Percentiles rank a stretch among this genome's conserved stretches.
These are phyloP conservation scores for Toxostoma redivivum DNA, from an alignment of 2,113 vertebrate species.

Conservation along the genomic window DNA sequence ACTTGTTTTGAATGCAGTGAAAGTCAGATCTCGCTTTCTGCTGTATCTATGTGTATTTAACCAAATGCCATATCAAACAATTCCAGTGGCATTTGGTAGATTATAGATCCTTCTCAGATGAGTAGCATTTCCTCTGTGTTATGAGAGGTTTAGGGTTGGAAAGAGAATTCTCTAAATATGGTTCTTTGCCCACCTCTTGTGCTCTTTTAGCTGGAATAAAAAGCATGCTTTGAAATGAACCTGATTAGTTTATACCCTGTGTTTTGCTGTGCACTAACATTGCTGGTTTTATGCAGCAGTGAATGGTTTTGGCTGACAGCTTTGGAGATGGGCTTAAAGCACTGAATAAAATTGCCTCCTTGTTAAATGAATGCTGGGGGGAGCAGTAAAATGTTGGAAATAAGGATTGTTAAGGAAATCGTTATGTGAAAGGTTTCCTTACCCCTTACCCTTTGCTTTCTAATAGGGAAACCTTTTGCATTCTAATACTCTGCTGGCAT, in stretches of 20 bases:
- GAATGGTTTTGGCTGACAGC: slow-evolving; percentile 32
- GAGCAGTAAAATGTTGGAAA: background rate
- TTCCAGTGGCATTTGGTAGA: background rate
- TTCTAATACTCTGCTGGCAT: background rate
- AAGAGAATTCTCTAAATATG: background rate
- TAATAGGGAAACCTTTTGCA: background rate
- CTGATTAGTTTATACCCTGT: slow-evolving; percentile 8
- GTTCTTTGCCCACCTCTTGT: background rate
- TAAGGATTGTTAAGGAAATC: slow-evolving; percentile 17
- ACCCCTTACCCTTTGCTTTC: background rate
- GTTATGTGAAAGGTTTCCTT: background rate
- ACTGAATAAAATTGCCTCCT: slow-evolving; percentile 31
- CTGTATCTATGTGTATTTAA: background rate
- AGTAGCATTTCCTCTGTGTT: background rate
- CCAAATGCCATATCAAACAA: background rate
- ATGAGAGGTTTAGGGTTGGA: background rate
- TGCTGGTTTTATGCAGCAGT: background rate
- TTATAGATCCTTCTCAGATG: background rate
- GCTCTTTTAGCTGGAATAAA: slow-evolving; percentile 4
- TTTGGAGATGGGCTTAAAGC: slow-evolving; percentile 30
- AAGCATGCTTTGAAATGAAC: background rate
- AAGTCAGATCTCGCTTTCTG: background rate
- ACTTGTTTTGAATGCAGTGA: background rate
- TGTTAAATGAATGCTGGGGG: slow-evolving; percentile 13
- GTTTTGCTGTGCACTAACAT: background rate